Conservation (phyloP, 2,113 vertebrate species). For the Paradoxurus hermaphroditus region DNA sequence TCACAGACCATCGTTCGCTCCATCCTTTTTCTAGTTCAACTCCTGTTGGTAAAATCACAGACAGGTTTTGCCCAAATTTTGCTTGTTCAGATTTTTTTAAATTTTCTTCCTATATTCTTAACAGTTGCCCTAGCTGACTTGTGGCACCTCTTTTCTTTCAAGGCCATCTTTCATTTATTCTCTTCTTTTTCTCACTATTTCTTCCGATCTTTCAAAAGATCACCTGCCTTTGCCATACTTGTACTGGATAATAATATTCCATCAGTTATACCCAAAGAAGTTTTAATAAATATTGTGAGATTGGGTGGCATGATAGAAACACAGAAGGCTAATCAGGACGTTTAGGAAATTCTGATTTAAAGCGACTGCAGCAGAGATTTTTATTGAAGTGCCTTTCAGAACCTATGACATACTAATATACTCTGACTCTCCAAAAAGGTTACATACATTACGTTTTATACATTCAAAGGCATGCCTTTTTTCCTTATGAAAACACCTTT, state of each 20-base stretch:
- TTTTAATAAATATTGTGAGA: background rate
- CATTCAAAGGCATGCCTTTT: background rate
- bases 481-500: background rate
- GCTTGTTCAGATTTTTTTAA: background rate
- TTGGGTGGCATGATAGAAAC: background rate
- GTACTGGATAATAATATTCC: background rate
- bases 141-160: background rate
- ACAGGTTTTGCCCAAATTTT: background rate
- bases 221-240: background rate
- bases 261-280: background rate
- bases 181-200: background rate
- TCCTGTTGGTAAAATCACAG: background rate
- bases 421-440: background rate
- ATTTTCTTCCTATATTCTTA: background rate
- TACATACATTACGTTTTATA: background rate
- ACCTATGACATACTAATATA: background rate
- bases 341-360: background rate
- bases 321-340: background rate
- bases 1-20: background rate
- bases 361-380: background rate
- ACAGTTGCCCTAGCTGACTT: background rate
- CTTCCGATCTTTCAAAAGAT: background rate
- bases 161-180: background rate
- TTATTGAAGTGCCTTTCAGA: background rate
- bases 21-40: background rate